Base-by-base conservation (phyloP, 2,113 vertebrate species). In the Macquaria ambigua region DNA sequence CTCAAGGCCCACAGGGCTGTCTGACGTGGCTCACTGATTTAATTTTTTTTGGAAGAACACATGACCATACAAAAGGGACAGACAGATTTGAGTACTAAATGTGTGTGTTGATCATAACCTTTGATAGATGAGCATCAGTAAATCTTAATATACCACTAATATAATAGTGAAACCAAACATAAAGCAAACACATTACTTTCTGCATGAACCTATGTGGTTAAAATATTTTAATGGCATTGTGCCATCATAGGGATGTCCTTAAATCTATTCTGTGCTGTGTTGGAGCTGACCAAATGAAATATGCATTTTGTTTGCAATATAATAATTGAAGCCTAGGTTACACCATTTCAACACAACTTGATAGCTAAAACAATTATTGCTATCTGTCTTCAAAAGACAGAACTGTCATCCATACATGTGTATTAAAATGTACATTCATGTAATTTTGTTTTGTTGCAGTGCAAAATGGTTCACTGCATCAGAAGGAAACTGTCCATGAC, bases 391-490 rank as follows among this genome's bases (percentile, higher is more conserved):
- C 1, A 37, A 68, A 2, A 76, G 21, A 67, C 6, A 39, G 5
- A 34, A 58, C 21, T 11, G 5, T 56, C 20, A 68, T n/a, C 39
- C 23, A 43, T 41, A 64, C 41, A 50, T 66, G 1, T 70, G 20
- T 52, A 34, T 73, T 74, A 55, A 62, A 55, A 77, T 84, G 39
- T 70, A 55, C 37, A 52, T 78, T 80, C n/a, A 37, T 86, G n/a
- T 56, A 0, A 77, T 79, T 59, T 63, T 84, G 43, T 94, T 91
- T 92, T 85, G 11, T 96, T 96, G 55, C 89, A 99, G 98, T 97
- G 90, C 98, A 98, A 97, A 99, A 98, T 97, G 97, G 98, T 97
- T 97, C 97, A 1, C 94, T 99, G 92, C 98, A 98, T 95, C 98
- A 97, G 94, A 99, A 99, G 95, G 97, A 98, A 87, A 95, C 96